phyloP scores from a whole-genome alignment of 2,113 vertebrate species.

The Chionomys nivalis region DNA sequence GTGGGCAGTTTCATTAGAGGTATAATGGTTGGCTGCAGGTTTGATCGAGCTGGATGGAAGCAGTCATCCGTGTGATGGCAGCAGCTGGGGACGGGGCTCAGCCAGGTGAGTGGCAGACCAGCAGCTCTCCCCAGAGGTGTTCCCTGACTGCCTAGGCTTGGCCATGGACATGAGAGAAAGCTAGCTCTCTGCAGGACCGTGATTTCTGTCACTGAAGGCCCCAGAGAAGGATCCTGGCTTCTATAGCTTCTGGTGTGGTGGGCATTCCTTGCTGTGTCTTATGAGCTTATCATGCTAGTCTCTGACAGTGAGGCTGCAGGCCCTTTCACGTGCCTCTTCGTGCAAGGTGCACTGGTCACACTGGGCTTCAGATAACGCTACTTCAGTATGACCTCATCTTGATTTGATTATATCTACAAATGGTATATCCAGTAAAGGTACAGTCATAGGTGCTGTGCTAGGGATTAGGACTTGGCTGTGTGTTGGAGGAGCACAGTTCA shows the following conservation, averaged over 20 bases:
- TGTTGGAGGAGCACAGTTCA: not conserved
- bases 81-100: not conserved
- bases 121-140: too few species aligned
- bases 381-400: not conserved
- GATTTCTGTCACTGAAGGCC: not conserved
- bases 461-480: not conserved
- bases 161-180: not conserved
- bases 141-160: not conserved
- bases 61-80: accelerated
- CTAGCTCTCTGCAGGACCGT: not conserved
- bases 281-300: not conserved
- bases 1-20: not conserved
- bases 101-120: not conserved
- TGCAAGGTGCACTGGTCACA: not conserved
- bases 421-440: not conserved
- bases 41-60: not conserved
- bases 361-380: not conserved
- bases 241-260: not conserved
- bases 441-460: not conserved
- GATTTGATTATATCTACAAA: not conserved
- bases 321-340: not conserved
- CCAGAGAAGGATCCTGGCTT: not conserved
- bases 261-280: not conserved
- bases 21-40: not conserved
- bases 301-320: not conserved